Percentiles rank a stretch among this genome's conserved stretches.
Conservation (phyloP, 2,888 invertebrate genomes). For the Agriotes lineatus region DNA sequence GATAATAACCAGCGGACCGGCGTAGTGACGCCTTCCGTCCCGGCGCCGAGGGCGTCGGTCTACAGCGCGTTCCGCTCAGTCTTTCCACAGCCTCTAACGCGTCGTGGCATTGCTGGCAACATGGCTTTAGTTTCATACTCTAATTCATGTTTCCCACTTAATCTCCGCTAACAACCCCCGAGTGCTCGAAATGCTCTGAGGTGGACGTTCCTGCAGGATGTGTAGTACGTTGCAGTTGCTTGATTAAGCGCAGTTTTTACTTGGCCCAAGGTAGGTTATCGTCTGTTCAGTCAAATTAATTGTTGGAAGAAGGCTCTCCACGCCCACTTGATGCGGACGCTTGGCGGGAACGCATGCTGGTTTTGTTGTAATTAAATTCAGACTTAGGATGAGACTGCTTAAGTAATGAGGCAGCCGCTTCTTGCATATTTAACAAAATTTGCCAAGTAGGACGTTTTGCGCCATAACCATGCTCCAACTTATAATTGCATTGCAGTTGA, state of each 20-base stretch:
- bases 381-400: not conserved
- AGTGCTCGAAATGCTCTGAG: not conserved
- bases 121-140: constrained; percentile 21
- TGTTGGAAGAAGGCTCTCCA: constrained; percentile 2
- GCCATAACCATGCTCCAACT: not conserved
- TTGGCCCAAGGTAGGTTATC: constrained; percentile 3
- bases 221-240: not conserved
- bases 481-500: not conserved
- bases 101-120: constrained; percentile 44
- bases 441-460: no score
- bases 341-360: not conserved
- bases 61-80: constrained; percentile 52
- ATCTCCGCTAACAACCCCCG: not conserved
- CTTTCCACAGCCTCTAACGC: constrained; percentile 43
- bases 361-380: constrained; percentile 9
- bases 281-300: not conserved
- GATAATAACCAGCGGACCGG: constrained; percentile 64
- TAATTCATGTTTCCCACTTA: constrained; percentile 5
- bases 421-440: no score
- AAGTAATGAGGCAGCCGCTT: no score
- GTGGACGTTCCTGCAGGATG: not conserved
- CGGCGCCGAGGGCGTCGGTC: constrained; percentile 64
- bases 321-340: not conserved
- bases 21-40: constrained; percentile 64
- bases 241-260: constrained; percentile 6